Evolutionary conservation across 1,140 invertebrate species (phyloP).

Genomic region (Monomorium pharaonis): DNA sequence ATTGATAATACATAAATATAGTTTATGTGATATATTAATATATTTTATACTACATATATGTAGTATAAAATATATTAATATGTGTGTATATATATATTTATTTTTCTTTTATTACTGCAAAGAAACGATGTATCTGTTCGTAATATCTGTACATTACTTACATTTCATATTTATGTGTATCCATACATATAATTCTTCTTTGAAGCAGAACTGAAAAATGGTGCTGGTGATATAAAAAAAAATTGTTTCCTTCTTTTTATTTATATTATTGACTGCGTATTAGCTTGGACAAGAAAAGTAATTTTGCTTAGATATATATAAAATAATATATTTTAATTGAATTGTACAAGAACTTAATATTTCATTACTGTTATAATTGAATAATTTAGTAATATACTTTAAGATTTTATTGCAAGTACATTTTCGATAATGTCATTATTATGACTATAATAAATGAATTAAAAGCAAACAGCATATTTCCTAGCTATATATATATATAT

Average conservation of each 20-base stretch:
- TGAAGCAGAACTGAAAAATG: slow-evolving; percentile 2
- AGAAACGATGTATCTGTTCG: not conserved
- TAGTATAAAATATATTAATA: too few species aligned
- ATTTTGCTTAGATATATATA: not conserved
- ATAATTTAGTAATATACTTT: slow-evolving; percentile 13
- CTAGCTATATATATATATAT: not conserved
- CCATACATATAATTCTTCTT: not conserved
- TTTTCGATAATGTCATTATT: slow-evolving; percentile 31
- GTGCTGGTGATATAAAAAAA: slow-evolving; percentile 31
- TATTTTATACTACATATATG: not conserved
- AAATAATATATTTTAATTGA: too few species aligned
- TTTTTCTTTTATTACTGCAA: not conserved
- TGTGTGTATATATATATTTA: slow-evolving; percentile 23
- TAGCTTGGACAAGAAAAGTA: not conserved
- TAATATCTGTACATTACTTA: not conserved
- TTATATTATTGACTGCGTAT: not conserved
- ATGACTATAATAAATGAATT: slow-evolving; percentile 22
- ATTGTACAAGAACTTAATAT: too few species aligned
- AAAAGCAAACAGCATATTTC: slow-evolving; percentile 4
- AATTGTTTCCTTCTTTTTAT: not conserved
- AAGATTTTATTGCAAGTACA: slow-evolving; percentile 39
- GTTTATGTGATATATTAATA: not conserved
- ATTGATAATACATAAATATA: not conserved
- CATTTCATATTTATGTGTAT: not conserved
- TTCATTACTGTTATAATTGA: not conserved